phyloP scores from a whole-genome alignment of 2,888 invertebrate genomes.

The Pollenia amentaria region DNA sequence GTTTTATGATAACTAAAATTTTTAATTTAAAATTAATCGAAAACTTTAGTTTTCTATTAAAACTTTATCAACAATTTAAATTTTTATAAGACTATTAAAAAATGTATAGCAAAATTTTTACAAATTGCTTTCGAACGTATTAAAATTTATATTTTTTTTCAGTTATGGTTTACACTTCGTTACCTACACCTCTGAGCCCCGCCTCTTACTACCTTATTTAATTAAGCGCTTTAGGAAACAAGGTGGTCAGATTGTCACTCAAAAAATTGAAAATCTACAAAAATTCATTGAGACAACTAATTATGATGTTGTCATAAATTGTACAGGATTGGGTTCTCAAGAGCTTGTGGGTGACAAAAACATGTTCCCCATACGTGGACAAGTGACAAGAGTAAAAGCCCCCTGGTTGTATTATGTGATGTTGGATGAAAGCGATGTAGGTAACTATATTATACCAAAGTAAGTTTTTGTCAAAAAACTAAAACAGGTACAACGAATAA shows the following conservation, averaged over 20 bases:
- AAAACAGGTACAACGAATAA: constrained; percentile 10
- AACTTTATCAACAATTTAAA: neutral
- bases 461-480: constrained; percentile 83
- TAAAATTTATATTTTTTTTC: constrained; percentile 11
- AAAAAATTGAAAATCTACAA: constrained; percentile 86
- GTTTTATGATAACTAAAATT: neutral
- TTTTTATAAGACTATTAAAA: no score
- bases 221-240: constrained; percentile 86
- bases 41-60: neutral
- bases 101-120: no score
- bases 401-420: constrained; percentile 88
- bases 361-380: constrained; percentile 90
- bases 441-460: constrained; percentile 92
- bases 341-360: constrained; percentile 87
- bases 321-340: constrained; percentile 89
- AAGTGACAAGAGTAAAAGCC: constrained; percentile 89
- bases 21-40: neutral
- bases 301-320: constrained; percentile 91
- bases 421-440: constrained; percentile 87
- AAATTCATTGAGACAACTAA: constrained; percentile 82
- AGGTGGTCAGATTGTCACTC: constrained; percentile 86
- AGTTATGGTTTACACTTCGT: constrained; percentile 88
- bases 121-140: neutral
- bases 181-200: constrained; percentile 89
- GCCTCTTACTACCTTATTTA: constrained; percentile 88